Conservation (phyloP, 2,113 vertebrate species). For the Phaethornis superciliosus region DNA sequence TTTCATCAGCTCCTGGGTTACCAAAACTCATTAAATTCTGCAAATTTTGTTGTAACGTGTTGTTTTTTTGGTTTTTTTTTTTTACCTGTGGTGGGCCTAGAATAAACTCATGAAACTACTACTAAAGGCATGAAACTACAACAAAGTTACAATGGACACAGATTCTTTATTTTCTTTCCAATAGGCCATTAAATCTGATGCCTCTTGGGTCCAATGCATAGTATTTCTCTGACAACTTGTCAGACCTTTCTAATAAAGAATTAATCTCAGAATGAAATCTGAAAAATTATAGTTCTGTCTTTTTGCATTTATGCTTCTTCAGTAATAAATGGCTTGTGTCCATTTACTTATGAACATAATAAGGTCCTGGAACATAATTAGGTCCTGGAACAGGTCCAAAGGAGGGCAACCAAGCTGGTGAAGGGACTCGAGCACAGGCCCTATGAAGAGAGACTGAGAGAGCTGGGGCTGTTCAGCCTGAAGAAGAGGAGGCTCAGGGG, state of each 20-base stretch:
- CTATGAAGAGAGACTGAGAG: too few relatives aligned
- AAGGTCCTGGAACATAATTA: too few relatives aligned
- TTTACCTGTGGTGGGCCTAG: neutral
- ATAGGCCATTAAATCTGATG: constrained; percentile 15
- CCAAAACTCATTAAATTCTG: neutral
- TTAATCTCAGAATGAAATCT: neutral
- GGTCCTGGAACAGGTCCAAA: too few relatives aligned
- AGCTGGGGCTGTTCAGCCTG: too few relatives aligned
- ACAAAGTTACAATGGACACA: neutral
- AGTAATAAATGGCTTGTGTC: neutral
- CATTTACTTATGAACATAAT: neutral
- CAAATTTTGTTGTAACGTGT: neutral
- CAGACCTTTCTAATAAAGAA: constrained; percentile 32
- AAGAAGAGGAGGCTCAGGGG: too few relatives aligned
- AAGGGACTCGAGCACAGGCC: too few relatives aligned
- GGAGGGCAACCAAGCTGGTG: too few relatives aligned
- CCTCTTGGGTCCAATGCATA: neutral
- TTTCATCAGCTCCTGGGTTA: neutral
- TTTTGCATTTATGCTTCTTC: neutral
- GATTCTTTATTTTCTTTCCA: constrained; percentile 13
- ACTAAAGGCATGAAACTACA: neutral
- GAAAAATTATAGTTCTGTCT: neutral
- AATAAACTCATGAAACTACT: neutral
- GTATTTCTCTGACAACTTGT: constrained; percentile 5
- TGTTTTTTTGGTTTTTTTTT: neutral